Conservation (phyloP, 1,140 invertebrate species). For the Megalonaias nervosa region DNA sequence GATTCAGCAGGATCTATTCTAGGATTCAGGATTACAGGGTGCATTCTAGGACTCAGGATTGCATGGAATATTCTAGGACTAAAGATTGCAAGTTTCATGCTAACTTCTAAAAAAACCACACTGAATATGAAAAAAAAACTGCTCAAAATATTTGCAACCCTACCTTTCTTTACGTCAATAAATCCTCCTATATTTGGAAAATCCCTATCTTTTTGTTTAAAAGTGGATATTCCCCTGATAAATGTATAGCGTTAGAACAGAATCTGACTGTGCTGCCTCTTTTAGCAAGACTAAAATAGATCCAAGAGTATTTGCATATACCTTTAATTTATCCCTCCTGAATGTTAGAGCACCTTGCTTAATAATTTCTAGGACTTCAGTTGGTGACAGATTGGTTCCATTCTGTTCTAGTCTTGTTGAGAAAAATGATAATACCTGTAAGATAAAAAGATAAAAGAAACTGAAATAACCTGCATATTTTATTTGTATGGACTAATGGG, state of each 20-base stretch:
- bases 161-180: not conserved
- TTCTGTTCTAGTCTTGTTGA: constrained; percentile 82
- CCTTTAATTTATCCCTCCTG: constrained; percentile 87
- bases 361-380: constrained; percentile 88
- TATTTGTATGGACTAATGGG: not conserved
- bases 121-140: too few relatives aligned
- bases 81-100: too few relatives aligned
- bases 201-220: not conserved
- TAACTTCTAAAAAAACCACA: too few relatives aligned
- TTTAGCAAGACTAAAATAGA: too few relatives aligned
- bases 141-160: not conserved
- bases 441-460: constrained; percentile 9
- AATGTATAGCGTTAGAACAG: constrained; percentile 26
- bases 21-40: too few relatives aligned
- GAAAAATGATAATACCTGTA: constrained; percentile 90
- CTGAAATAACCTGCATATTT: not conserved
- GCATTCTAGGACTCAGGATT: too few relatives aligned
- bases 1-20: too few relatives aligned
- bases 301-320: constrained; percentile 66
- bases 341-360: constrained; percentile 87
- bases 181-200: not conserved
- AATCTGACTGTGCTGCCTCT: too few relatives aligned
- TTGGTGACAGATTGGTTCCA: constrained; percentile 82
- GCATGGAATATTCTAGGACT: too few relatives aligned
- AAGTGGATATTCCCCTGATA: not conserved